Conservation (phyloP, 2,888 invertebrate genomes). For the Tolmerus cingulatus region DNA sequence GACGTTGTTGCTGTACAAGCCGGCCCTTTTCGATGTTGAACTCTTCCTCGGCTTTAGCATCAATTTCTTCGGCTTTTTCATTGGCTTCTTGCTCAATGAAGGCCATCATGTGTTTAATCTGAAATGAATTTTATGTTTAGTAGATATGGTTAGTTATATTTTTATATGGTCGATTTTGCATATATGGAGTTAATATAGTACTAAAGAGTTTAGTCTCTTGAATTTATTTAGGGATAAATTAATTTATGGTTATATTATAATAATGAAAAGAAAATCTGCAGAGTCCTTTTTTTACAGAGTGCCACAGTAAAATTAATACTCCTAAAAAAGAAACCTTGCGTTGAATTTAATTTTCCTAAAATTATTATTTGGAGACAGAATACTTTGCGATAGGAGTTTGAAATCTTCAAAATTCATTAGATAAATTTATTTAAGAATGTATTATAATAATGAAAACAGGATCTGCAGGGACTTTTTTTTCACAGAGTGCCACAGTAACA, state of each 20-base stretch:
- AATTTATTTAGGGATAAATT: no score
- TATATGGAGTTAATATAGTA: not conserved
- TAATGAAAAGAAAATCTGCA: no score
- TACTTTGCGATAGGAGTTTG: not conserved
- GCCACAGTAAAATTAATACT: no score
- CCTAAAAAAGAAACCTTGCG: not conserved
- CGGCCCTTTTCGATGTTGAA: slow-evolving; percentile 99
- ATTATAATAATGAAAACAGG: no score
- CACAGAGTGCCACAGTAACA: no score
- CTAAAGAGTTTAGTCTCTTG: not conserved
- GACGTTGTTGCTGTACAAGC: slow-evolving; percentile 95
- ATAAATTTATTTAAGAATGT: not conserved
- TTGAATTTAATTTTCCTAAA: not conserved
- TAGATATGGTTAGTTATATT: not conserved
- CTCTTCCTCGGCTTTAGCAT: slow-evolving; percentile 99
- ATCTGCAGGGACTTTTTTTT: no score
- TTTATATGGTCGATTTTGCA: not conserved
- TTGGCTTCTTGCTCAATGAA: slow-evolving; percentile 99
- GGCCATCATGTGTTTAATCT: slow-evolving; percentile 99
- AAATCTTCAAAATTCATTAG: not conserved
- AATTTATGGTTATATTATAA: no score
- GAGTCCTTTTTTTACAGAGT: no score
- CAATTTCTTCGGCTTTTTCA: slow-evolving; percentile 99
- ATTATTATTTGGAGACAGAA: not conserved
- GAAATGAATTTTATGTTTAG: not conserved